Evolutionary conservation across 64 coral and sea anemone species (phyloP).

Genomic region (Actinia equina): DNA sequence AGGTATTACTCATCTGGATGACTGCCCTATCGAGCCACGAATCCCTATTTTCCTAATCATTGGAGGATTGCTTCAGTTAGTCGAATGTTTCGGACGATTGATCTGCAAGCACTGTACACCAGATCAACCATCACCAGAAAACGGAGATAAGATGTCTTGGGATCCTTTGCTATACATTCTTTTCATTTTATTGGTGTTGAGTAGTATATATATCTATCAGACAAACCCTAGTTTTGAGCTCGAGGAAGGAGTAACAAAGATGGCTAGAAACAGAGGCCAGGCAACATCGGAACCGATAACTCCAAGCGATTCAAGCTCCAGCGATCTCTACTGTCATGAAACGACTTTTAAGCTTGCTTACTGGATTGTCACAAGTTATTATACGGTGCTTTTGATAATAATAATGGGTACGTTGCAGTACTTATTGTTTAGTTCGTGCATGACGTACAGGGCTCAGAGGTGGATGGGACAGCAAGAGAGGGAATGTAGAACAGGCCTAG

Average conservation of each 20-base stretch:
- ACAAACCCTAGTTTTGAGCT: not conserved
- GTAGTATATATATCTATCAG: conserved; percentile 5
- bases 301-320: not conserved
- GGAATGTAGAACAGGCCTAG: not conserved
- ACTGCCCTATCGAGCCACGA: conserved; percentile 1
- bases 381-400: not conserved
- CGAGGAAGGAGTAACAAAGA: not conserved
- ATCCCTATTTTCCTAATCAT: conserved; percentile 2
- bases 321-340: not conserved
- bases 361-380: conserved; percentile 1
- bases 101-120: not conserved
- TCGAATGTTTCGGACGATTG: conserved; percentile 1
- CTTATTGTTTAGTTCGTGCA: not conserved
- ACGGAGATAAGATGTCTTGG: not conserved
- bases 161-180: conserved; percentile 7
- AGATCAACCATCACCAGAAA: not conserved
- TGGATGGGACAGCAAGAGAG: not conserved
- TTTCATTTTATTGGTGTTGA: not conserved
- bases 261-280: not conserved
- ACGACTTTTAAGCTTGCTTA: conserved; percentile 2
- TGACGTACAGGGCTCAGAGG: not conserved
- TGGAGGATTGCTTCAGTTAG: not conserved
- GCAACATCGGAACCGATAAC: not conserved
- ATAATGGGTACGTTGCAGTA: not conserved
- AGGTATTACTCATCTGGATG: not conserved